Conservation (phyloP, 1,140 invertebrate genomes). For the Drosophila jambulina region DNA sequence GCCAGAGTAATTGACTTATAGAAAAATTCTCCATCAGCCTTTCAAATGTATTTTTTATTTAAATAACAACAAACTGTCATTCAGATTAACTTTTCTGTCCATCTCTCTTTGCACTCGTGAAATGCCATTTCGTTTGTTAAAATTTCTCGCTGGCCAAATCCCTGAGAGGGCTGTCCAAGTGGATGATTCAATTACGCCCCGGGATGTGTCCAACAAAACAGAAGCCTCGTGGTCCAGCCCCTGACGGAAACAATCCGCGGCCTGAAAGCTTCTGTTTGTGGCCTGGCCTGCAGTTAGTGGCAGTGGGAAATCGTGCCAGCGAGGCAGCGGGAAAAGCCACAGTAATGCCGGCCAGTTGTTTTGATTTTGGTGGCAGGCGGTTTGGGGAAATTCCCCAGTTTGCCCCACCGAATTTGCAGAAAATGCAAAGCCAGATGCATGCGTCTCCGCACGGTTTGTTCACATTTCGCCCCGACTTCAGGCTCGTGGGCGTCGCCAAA, state of each 20-base stretch:
- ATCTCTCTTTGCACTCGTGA: background rate
- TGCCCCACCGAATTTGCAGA: constrained; percentile 17
- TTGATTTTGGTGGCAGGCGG: constrained; percentile 39
- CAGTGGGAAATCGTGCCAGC: constrained; percentile 25
- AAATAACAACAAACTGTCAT: background rate
- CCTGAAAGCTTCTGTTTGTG: constrained; percentile 20
- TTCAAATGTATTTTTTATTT: background rate
- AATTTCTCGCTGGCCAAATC: constrained; percentile 1
- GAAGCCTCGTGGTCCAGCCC: background rate
- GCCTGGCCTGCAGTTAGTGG: constrained; percentile 17
- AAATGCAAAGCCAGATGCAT: constrained; percentile 17
- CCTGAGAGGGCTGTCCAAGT: constrained; percentile 18
- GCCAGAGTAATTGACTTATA: background rate
- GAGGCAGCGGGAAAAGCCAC: constrained; percentile 28
- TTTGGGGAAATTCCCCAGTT: constrained; percentile 18
- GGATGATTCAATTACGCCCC: constrained; percentile 29
- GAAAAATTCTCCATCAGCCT: background rate
- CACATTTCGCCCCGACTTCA: constrained; percentile 71
- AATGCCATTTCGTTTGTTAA: background rate
- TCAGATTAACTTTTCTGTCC: background rate
- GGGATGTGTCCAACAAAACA: constrained; percentile 10
- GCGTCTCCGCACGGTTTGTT: constrained; percentile 55
- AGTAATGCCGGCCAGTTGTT: constrained; percentile 22
- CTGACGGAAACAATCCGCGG: constrained; percentile 24
- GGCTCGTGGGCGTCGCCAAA: constrained; percentile 60